These are phyloP conservation scores for Brachystomella parvula DNA, from an alignment of 1,140 invertebrate genomes.

Conservation along the genomic window DNA sequence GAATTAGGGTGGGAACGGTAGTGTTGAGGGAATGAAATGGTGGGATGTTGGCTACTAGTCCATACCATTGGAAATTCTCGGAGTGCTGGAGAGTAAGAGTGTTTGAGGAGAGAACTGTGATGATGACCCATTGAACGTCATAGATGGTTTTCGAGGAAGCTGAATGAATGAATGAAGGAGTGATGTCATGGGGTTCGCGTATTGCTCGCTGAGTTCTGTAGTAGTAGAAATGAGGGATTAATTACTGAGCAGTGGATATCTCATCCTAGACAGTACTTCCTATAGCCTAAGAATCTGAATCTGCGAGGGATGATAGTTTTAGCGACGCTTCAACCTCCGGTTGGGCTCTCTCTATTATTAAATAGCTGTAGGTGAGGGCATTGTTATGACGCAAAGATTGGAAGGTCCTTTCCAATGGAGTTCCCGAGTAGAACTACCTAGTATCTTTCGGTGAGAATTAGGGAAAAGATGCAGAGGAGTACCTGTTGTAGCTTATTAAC, in stretches of 20 bases:
- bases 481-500: not conserved
- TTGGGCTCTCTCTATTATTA: not conserved
- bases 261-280: not conserved
- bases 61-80: no score
- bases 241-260: slow-evolving; percentile 3
- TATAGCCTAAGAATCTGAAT: no score
- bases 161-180: slow-evolving; percentile 13
- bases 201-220: not conserved
- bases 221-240: slow-evolving; percentile 1
- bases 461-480: not conserved
- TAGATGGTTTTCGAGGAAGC: slow-evolving; percentile 9
- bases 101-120: not conserved
- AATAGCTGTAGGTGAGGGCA: not conserved
- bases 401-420: not conserved
- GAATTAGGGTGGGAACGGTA: no score
- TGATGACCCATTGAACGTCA: slow-evolving; percentile 9
- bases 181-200: slow-evolving; percentile 19
- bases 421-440: not conserved
- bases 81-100: no score
- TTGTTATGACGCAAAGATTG: not conserved
- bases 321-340: not conserved
- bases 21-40: no score
- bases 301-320: no score
- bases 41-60: no score
- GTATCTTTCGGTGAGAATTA: not conserved